Evolutionary conservation across 2,797 vertebrate species (phyloP).

Genomic region (Acrossocheilus fasciatus): DNA sequence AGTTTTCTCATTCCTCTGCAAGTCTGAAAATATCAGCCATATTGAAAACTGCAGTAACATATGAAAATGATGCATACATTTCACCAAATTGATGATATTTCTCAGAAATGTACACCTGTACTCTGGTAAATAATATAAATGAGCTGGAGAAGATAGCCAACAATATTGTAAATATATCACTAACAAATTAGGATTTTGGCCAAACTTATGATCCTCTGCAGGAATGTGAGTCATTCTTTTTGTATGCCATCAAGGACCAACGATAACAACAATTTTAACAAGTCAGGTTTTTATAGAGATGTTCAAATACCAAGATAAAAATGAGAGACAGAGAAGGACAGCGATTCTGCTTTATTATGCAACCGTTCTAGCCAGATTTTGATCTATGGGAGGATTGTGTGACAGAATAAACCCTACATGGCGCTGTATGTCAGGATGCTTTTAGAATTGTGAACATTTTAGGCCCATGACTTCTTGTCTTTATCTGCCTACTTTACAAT

Average conservation of each 20-base stretch:
- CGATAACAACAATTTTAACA: not conserved
- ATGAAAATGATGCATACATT: not conserved
- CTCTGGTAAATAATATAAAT: not conserved
- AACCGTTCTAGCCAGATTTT: slow-evolving; percentile 14
- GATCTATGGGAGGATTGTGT: slow-evolving; percentile 8
- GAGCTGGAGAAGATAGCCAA: not conserved
- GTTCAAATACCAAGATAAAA: slow-evolving; percentile 25
- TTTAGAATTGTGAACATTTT: not conserved
- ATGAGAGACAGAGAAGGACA: not conserved
- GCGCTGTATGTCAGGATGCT: not conserved
- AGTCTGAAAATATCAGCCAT: slow-evolving; percentile 1
- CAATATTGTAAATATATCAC: not conserved
- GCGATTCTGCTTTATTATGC: not conserved
- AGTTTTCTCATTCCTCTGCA: slow-evolving; percentile 14
- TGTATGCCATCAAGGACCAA: not conserved
- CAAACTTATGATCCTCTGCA: not conserved
- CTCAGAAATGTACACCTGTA: not conserved
- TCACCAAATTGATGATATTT: not conserved
- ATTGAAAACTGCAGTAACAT: slow-evolving; percentile 5
- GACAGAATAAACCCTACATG: slow-evolving; percentile 1
- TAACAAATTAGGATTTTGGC: slow-evolving; percentile 7
- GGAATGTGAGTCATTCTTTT: slow-evolving; percentile 4
- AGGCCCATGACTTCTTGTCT: not conserved
- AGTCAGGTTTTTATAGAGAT: not conserved
- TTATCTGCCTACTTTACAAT: not conserved